Conservation (phyloP, 2,888 invertebrate species). For the Apamea anceps region DNA sequence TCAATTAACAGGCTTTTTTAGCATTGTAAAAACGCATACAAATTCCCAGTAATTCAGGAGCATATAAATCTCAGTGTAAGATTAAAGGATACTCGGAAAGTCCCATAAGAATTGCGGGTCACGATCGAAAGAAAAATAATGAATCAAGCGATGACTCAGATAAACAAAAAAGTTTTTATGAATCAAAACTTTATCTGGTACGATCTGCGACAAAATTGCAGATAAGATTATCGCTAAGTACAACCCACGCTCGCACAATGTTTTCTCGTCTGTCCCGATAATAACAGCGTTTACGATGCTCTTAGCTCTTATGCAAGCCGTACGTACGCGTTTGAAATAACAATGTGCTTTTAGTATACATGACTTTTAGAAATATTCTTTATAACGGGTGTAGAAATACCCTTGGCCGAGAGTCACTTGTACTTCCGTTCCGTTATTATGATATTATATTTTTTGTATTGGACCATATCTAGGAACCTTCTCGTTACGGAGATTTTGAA, state of each 20-base stretch:
- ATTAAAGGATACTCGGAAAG: constrained; percentile 35
- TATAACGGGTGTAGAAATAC: not conserved
- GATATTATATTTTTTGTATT: not conserved
- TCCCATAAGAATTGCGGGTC: constrained; percentile 2
- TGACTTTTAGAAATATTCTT: constrained; percentile 42
- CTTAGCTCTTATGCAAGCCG: constrained; percentile 50
- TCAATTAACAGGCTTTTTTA: constrained; percentile 24
- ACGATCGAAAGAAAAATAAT: constrained; percentile 17
- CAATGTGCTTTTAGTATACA: constrained; percentile 50
- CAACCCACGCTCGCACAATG: constrained; percentile 44
- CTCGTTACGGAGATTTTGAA: not conserved
- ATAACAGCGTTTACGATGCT: constrained; percentile 54
- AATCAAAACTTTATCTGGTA: constrained; percentile 54
- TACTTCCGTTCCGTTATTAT: not conserved
- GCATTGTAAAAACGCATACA: constrained; percentile 28
- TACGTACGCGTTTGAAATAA: constrained; percentile 54
- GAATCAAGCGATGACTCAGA: constrained; percentile 46
- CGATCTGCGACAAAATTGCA: constrained; percentile 42
- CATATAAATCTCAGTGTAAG: constrained; percentile 8
- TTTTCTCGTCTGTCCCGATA: constrained; percentile 51
- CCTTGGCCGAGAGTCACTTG: not conserved
- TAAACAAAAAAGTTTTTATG: constrained; percentile 47
- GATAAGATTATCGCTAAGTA: constrained; percentile 48
- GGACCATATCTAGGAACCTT: not conserved
- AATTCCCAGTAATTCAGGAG: constrained; percentile 20